These are phyloP conservation scores for Brachionus paranguensis DNA, from an alignment of 1,140 invertebrate genomes.

Conservation along the genomic window DNA sequence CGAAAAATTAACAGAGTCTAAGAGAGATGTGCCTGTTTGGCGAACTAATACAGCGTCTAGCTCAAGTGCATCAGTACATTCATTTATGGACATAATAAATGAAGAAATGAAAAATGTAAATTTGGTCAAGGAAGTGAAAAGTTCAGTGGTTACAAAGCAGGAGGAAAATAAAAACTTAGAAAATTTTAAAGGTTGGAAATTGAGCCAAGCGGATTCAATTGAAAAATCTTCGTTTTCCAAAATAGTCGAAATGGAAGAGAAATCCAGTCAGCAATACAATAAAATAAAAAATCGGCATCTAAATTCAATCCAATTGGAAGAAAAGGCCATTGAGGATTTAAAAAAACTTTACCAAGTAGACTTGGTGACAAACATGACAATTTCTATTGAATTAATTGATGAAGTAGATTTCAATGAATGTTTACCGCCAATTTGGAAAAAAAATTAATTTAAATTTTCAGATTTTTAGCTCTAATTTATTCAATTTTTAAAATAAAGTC, in stretches of 20 bases:
- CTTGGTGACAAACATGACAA: not conserved
- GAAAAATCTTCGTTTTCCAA: not conserved
- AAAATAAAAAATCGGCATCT: conserved; percentile 30
- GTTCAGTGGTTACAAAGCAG: not conserved
- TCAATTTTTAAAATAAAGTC: not conserved
- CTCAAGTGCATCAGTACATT: not conserved
- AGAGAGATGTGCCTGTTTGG: not conserved
- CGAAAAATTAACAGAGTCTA: not conserved
- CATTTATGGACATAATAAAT: conserved; percentile 11
- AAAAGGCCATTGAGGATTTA: conserved; percentile 24
- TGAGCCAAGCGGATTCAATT: not conserved
- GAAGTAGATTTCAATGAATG: not conserved
- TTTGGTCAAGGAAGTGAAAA: not conserved
- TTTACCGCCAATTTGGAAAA: conserved; percentile 17
- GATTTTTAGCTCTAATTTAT: not conserved
- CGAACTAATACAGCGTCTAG: not conserved
- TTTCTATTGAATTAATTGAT: conserved; percentile 28
- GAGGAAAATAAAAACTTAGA: not conserved
- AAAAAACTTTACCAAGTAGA: conserved; percentile 25
- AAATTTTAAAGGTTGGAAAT: conserved; percentile 15
- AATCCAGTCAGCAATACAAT: conserved; percentile 7
- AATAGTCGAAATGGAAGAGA: conserved; percentile 35
- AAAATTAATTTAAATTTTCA: conserved; percentile 2
- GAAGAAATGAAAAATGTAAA: conserved; percentile 26
- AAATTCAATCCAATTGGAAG: conserved; percentile 17